Conservation (phyloP, 2,797 vertebrate species). For the Labeo calbasu region DNA sequence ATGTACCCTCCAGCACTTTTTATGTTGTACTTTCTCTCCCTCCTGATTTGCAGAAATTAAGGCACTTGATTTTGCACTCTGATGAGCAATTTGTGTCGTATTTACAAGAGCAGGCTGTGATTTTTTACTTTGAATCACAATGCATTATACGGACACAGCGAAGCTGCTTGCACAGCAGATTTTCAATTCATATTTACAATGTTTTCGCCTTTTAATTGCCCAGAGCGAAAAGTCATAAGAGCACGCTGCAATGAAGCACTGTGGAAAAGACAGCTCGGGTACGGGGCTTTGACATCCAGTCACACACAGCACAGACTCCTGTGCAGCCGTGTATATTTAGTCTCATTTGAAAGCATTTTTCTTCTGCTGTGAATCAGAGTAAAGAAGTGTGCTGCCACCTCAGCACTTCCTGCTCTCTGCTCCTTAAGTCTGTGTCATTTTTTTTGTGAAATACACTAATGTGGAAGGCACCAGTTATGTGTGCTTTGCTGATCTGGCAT, state of each 20-base stretch:
- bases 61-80: constrained; percentile 76
- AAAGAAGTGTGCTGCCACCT: constrained; percentile 66
- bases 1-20: constrained; percentile 65
- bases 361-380: constrained; percentile 64
- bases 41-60: constrained; percentile 66
- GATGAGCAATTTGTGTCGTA: constrained; percentile 74
- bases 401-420: constrained; percentile 55
- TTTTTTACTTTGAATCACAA: constrained; percentile 67
- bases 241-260: constrained; percentile 26
- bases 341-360: constrained; percentile 50
- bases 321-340: constrained; percentile 51
- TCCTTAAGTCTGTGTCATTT: constrained; percentile 64
- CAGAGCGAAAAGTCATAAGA: constrained; percentile 42
- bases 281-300: constrained; percentile 34
- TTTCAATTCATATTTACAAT: constrained; percentile 47
- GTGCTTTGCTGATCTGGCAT: constrained; percentile 60
- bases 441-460: constrained; percentile 71
- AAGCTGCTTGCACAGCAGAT: constrained; percentile 55
- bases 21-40: constrained; percentile 64
- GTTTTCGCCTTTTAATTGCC: constrained; percentile 51
- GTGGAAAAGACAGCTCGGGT: constrained; percentile 30
- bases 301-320: constrained; percentile 32
- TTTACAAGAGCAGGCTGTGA: constrained; percentile 70
- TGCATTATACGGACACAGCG: constrained; percentile 63
- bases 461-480: constrained; percentile 66